phyloP scores from a whole-genome alignment of 2,888 invertebrate species.

The Oligia latruncula region DNA sequence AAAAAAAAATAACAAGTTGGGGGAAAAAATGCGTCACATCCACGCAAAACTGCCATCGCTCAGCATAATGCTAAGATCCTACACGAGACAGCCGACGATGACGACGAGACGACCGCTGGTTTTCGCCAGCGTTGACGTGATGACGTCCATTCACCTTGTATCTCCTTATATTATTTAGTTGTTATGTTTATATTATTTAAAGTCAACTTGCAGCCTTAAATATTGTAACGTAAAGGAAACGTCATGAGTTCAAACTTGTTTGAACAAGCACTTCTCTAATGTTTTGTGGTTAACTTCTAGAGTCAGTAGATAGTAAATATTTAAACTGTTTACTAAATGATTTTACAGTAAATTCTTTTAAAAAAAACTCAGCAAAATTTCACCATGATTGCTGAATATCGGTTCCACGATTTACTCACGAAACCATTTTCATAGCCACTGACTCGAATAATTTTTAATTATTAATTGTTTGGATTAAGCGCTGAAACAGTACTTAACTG shows the following conservation, averaged over 20 bases:
- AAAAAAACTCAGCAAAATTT: constrained; percentile 10
- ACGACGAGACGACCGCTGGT: too few species aligned
- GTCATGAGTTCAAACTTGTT: constrained; percentile 18
- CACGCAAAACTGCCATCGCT: too few species aligned
- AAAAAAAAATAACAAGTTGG: too few species aligned
- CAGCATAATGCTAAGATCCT: too few species aligned
- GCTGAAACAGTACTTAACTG: constrained; percentile 19
- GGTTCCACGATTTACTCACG: constrained; percentile 25
- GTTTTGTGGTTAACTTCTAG: constrained; percentile 11
- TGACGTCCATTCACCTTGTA: too few species aligned
- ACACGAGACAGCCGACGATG: too few species aligned
- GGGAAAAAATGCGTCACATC: too few species aligned
- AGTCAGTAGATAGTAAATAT: background rate
- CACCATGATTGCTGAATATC: constrained; percentile 33
- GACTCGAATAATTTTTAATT: constrained; percentile 47
- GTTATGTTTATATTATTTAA: background rate
- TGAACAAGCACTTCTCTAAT: constrained; percentile 3
- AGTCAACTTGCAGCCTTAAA: background rate
- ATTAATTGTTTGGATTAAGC: constrained; percentile 30
- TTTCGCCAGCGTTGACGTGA: too few species aligned
- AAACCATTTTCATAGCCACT: constrained; percentile 50
- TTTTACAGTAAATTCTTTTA: constrained; percentile 9
- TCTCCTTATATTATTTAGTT: too few species aligned
- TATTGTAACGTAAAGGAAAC: background rate
- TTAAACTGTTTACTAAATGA: constrained; percentile 1